These are phyloP conservation scores for Chaetophractus vellerosus DNA, from an alignment of 2,797 vertebrate species.

Conservation along the genomic window DNA sequence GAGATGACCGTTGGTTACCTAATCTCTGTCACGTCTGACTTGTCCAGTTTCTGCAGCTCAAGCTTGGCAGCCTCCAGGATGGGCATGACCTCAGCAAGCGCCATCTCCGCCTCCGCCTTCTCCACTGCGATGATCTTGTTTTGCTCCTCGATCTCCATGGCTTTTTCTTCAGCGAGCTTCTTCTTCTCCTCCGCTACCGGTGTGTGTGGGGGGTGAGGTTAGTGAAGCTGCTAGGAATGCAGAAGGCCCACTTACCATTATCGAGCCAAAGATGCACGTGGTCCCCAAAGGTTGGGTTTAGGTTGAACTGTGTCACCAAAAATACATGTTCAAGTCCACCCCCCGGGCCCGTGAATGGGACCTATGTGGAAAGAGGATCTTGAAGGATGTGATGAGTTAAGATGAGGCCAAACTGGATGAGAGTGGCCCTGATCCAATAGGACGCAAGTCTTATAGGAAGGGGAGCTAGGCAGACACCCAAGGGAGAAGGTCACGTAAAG, in stretches of 20 bases:
- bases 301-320: neutral
- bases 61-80: slow-evolving; percentile 95
- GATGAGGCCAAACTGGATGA: too few relatives aligned
- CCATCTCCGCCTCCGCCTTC: slow-evolving; percentile 95
- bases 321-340: too few relatives aligned
- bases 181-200: slow-evolving; percentile 96
- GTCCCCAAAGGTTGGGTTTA: neutral
- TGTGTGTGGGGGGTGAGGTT: neutral
- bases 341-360: too few relatives aligned
- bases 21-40: slow-evolving; percentile 98
- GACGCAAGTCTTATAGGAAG: too few relatives aligned
- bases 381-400: too few relatives aligned
- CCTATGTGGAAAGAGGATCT: too few relatives aligned
- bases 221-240: fast-evolving
- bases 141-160: slow-evolving; percentile 96
- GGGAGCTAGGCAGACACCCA: too few relatives aligned
- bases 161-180: slow-evolving; percentile 95
- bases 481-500: too few relatives aligned
- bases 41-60: slow-evolving; percentile 97
- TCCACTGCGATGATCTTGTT: slow-evolving; percentile 95
- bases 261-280: fast-evolving
- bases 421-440: too few relatives aligned
- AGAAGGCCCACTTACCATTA: fast-evolving
- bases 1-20: slow-evolving; percentile 88
- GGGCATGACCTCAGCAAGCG: slow-evolving; percentile 95